Conservation (phyloP, 2,113 vertebrate genomes). For the Bungarus multicinctus region DNA sequence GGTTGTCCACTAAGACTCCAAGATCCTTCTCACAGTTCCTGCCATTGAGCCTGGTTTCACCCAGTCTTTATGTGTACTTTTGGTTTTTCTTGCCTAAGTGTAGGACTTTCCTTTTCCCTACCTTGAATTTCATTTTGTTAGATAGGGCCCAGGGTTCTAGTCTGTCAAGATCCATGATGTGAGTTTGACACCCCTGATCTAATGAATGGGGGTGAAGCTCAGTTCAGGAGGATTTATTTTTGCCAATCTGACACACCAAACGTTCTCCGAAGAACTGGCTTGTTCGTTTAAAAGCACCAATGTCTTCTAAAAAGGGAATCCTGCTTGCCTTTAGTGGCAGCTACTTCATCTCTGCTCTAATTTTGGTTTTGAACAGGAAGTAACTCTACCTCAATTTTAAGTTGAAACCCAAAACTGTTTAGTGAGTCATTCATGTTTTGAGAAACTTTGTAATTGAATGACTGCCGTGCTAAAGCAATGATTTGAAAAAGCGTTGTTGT, state of each 20-base stretch:
- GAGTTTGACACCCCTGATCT: not conserved
- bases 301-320: not conserved
- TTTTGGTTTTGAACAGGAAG: not conserved
- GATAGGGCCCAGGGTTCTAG: too few relatives aligned
- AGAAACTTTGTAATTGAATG: not conserved
- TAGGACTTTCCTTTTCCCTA: too few relatives aligned
- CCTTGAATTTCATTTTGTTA: too few relatives aligned
- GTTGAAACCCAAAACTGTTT: not conserved
- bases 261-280: not conserved
- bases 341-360: not conserved
- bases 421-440: not conserved
- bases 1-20: too few relatives aligned
- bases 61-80: too few relatives aligned
- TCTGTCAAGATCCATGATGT: too few relatives aligned
- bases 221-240: not conserved
- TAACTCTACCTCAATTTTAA: accelerated
- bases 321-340: not conserved
- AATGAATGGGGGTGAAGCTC: not conserved
- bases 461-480: not conserved
- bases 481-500: not conserved
- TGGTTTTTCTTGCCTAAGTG: too few relatives aligned
- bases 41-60: too few relatives aligned
- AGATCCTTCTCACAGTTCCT: too few relatives aligned
- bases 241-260: not conserved
- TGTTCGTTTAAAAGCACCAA: not conserved